Base-by-base conservation (phyloP, 2,888 invertebrate species). In the Cheilosia urbana region DNA sequence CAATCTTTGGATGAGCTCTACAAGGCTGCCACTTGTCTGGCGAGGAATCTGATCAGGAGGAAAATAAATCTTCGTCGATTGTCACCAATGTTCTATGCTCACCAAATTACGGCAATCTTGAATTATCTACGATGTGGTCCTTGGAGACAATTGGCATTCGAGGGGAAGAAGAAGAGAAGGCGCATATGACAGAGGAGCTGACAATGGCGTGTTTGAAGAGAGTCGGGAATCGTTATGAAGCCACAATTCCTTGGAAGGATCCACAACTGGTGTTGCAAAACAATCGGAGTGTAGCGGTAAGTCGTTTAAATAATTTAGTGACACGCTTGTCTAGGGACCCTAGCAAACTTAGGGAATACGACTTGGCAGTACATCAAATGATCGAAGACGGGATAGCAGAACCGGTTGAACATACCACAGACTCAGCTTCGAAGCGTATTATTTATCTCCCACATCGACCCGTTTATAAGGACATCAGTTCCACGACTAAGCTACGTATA, bases 1-100 rank as follows among this genome's bases (percentile, higher is more conserved):
- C 75, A 1, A 34, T 75, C 5, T 65, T 75, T 19, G 65, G 53
- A 9, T 72, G 62, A 62, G 19, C 72, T 1, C 3, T 72, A 1
- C 72, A 62, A 15, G 62, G 72, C 27, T 11, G 11, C 3, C 55
- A 68, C 17, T 63, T 27, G 1, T 27, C 62, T 5, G 9, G 1
- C 6, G 42, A n/a, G 9, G 15, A 42, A 13, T 2, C 2, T 37
- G 42, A 19, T n/a, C 9, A 45, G 2, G 21, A 21, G 27, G 5
- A 47, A 47, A 42, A n/a, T n/a, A n/a, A 42, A 11, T 1, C 15
- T 45, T 17, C 45, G 6, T 45, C 45, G 2, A 19, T 45, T 6
- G 17, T 45, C 6, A 1, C 21, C 34, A n/a, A 27, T 42, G 24
- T 55, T 42, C 7, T 49, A 1, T 6, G 17, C 11, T 7, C 7